Evolutionary conservation across 1,140 invertebrate genomes (phyloP), one percentile per base, ranked within the genome.

Genomic region (Phymorhynchus buccinoides): DNA sequence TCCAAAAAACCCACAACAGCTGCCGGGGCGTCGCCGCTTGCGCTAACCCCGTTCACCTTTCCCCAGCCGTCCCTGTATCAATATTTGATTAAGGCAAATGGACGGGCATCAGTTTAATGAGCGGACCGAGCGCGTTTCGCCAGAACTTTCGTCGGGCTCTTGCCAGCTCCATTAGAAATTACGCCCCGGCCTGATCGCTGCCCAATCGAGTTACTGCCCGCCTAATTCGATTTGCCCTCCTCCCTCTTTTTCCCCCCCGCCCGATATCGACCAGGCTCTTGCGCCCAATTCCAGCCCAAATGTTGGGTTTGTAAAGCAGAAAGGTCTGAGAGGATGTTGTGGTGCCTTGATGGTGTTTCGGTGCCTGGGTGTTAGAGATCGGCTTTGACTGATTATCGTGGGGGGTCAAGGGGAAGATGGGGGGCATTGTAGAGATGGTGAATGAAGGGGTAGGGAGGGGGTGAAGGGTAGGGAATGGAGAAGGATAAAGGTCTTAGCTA

Each of bases 141-240:
- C 80, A 39, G 44, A 71, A 83, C 62, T 83, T 83, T 42, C 62
- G 32, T 66, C 66, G n/a, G 41, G 27, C 80, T 83, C 66, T 83
- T 71, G 62, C 80, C 62, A 42, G 80, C 80, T 83, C 80, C 80
- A 83, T 83, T 83, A 83, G 66, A 83, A 83, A 83, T 83, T 83
- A 83, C 80, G 80, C 32, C 80, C n/a, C 56, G n/a, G 80, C 62
- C 80, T 83, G 80, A 83, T 83, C 80, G 66, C 80, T 71, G 66
- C 80, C 80, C 80, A 83, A 83, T 83, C 80, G 80, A 83, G 66
- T 83, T 83, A 83, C 80, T 39, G 32, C 80, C 80, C 80, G 44
- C 12, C 9, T 83, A 83, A 83, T 83, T 79, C 44, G 42, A 79
- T 79, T 79, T 79, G 42, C 77, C n/a, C 52, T 44, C 77, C n/a